Base-by-base conservation (phyloP, 2,888 invertebrate species). In the Xanthostigma xanthostigma region DNA sequence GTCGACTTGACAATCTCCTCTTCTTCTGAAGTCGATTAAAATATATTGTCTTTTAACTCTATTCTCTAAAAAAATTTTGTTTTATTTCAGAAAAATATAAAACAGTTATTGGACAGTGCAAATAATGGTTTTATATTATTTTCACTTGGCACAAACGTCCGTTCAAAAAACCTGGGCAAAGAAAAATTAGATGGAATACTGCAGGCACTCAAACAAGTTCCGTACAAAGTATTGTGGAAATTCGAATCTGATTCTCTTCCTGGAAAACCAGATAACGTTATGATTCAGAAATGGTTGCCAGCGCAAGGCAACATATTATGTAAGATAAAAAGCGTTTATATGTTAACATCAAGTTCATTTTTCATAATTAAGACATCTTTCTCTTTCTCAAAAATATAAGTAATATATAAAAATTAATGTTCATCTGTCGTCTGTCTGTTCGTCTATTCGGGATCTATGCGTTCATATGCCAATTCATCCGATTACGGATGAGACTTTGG, bases 201-300 rank as follows among this genome's bases (percentile, higher is more conserved):
- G 11, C 54, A 60, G 17, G 62, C 64, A 3, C 66, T 71, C 38
- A 51, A 64, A 2, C 61, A 64, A 48, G 49, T 70, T 39, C 65
- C 67, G 3, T 67, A 67, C 47, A 63, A 59, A 51, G 58, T 71
- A 17, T 53, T 71, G 8, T 69, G 68, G 68, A 70, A 70, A 57
- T 70, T 63, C 60, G 69, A 70, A 53, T 57, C 59, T 0, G 62
- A 62, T 36, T 50, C 58, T 36, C 50, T 67, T 35, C 60, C 62
- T 9, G 60, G 60, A 36, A 58, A 64, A 55, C 64, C 67, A 8
- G 51, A 59, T 35, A 67, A 67, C 56, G 62, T 73, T 1, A 60
- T 64, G 49, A 60, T 65, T 10, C 56, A 54, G 27, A 67, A 68
- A 53, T 73, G 71, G 72, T 56, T 70, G 17, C 70, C 45, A 45